Evolutionary conservation across 2,888 invertebrate species (phyloP).

Genomic region (Acholoe squamosa): DNA sequence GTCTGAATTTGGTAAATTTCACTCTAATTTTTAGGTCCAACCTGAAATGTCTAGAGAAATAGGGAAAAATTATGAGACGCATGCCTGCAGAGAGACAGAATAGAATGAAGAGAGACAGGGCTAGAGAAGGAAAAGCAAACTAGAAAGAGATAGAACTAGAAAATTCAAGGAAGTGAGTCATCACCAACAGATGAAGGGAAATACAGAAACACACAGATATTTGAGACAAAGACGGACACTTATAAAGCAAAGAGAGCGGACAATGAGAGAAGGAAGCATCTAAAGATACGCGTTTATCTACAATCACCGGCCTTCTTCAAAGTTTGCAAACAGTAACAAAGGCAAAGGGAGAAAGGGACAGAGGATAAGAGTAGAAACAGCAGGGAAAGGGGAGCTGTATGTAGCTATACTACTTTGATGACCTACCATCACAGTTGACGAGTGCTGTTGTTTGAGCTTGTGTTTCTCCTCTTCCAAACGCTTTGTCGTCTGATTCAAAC

Average conservation of each 20-base stretch:
- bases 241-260: constrained; percentile 21
- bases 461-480: constrained; percentile 71
- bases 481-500: constrained; percentile 55
- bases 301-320: constrained; percentile 22
- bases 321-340: constrained; percentile 25
- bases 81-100: too few species aligned
- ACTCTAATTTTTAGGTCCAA: too few species aligned
- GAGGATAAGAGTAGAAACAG: background rate
- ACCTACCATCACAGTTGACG: constrained; percentile 65
- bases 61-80: too few species aligned
- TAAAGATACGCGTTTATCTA: constrained; percentile 18
- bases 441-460: constrained; percentile 69
- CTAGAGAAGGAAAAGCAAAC: too few species aligned
- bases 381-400: constrained; percentile 1
- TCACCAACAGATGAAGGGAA: background rate
- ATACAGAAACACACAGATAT: constrained; percentile 15
- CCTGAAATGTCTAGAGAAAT: too few species aligned
- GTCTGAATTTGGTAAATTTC: too few species aligned
- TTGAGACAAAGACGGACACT: constrained; percentile 18
- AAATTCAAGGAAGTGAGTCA: background rate
- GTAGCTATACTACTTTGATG: background rate
- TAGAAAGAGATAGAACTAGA: background rate
- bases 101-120: too few species aligned
- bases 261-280: background rate
- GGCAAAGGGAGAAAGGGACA: constrained; percentile 26